Conservation (phyloP, 2,113 vertebrate genomes). For the Arvicanthis niloticus region DNA sequence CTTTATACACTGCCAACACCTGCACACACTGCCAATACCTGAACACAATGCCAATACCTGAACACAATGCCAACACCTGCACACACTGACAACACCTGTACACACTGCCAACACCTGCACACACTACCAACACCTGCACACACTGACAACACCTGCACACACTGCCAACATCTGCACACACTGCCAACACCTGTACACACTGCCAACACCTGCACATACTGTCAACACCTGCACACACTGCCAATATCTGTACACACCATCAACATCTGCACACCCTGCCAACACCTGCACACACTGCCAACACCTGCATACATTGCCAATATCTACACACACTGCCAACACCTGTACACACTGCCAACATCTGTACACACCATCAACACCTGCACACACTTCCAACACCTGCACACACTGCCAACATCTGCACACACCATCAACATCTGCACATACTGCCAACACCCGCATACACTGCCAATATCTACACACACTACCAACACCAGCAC, state of each 20-base stretch:
- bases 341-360: not conserved
- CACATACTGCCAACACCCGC: not conserved
- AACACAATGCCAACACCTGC: not conserved
- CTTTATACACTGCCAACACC: not conserved
- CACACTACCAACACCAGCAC: not conserved
- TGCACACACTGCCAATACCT: too few relatives aligned
- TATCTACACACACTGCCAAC: too few relatives aligned
- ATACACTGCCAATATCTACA: not conserved
- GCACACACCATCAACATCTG: too few relatives aligned
- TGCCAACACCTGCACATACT: not conserved
- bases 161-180: not conserved
- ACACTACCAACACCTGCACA: not conserved
- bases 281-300: too few relatives aligned
- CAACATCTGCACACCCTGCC: not conserved
- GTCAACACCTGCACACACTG: too few relatives aligned
- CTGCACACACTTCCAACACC: not conserved
- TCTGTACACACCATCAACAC: too few relatives aligned
- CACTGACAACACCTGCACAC: too few relatives aligned
- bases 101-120: too few relatives aligned
- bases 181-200: too few relatives aligned
- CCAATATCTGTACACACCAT: too few relatives aligned
- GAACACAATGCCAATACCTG: too few relatives aligned
- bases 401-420: not conserved
- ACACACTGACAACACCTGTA: too few relatives aligned
- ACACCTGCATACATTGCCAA: not conserved